Conservation (phyloP, 37 sponge, comb jelly and placozoan genomes). For the Trichoplax adhaerens region DNA sequence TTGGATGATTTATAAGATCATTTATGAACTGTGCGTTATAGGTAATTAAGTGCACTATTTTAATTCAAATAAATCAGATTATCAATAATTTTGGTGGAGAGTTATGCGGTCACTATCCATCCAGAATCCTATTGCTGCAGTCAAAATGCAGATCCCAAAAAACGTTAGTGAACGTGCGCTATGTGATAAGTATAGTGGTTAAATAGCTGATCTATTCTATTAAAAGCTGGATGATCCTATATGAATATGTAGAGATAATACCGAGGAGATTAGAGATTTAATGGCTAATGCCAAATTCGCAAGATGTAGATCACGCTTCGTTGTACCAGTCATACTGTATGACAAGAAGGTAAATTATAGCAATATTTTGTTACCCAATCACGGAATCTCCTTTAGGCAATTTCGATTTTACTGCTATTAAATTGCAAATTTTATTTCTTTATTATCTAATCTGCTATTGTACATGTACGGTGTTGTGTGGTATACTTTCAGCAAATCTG, state of each 20-base stretch:
- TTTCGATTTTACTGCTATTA: background rate
- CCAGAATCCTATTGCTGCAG: background rate
- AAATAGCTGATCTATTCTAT: background rate
- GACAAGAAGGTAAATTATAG: constrained; percentile 43
- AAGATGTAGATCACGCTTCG: constrained; percentile 73
- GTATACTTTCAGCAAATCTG: constrained; percentile 40
- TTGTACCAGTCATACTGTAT: constrained; percentile 73
- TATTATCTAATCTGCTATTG: too few species aligned
- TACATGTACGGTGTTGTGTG: too few species aligned
- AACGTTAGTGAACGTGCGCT: too few species aligned
- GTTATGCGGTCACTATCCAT: constrained; percentile 65
- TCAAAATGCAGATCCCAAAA: too few species aligned
- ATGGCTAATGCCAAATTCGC: constrained; percentile 56
- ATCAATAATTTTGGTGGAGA: constrained; percentile 46
- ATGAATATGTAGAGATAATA: background rate
- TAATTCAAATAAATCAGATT: constrained; percentile 10
- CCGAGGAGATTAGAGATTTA: constrained; percentile 30
- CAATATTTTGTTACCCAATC: constrained; percentile 3
- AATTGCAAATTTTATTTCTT: constrained; percentile 2
- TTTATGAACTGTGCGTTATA: background rate
- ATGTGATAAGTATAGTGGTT: background rate
- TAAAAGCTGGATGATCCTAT: background rate
- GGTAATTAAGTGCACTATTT: background rate
- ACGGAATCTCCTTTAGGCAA: background rate
- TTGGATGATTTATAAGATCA: background rate